Base-by-base conservation (phyloP, 2,797 vertebrate genomes). In the Siniperca obscura region DNA sequence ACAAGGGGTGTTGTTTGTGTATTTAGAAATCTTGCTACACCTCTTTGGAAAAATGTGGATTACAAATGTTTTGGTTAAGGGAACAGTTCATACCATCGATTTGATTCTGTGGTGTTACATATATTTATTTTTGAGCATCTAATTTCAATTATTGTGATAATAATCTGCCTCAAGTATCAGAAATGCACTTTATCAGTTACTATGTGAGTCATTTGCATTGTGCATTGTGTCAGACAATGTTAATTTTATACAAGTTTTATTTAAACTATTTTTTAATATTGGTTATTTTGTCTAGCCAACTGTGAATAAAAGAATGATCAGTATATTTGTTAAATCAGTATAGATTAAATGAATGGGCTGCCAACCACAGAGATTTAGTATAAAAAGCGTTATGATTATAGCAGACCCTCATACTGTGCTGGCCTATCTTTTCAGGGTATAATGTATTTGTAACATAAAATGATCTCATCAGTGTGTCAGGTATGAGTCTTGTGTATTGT, bases 151-250 rank as follows among this genome's bases (percentile, higher is more conserved):
- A 44, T 66, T 68, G 57, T 81, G 7, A 83, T 62, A 76, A 80
- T 60, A 77, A 79, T 86, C 83, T 86, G 85, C 87, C 90, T 89
- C 89, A 86, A 81, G 38, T 77, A 78, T 80, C 61, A 81, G 25
- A 86, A 83, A 92, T 80, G 90, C 87, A 92, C 86, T 91, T 91
- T 86, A 78, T 85, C 25, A 82, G 74, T 86, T 84, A 70, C 9
- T 21, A 27, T 10, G 13, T 71, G 46, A 82, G 50, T 40, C 44
- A 75, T 78, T 77, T 84, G 53, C 12, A 74, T 78, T 48, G 42
- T 76, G 34, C 42, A 52, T 69, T 55, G 25, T 72, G 52, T 71
- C 40, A 78, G 17, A 82, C 25, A 59, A 64, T 76, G 34, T 79
- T 76, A 5, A 70, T 76, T 82, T 84, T 86, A 62, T 74, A 78